phyloP scores from a whole-genome alignment of 1,140 invertebrate species.

The Dendrolimus punctatus region DNA sequence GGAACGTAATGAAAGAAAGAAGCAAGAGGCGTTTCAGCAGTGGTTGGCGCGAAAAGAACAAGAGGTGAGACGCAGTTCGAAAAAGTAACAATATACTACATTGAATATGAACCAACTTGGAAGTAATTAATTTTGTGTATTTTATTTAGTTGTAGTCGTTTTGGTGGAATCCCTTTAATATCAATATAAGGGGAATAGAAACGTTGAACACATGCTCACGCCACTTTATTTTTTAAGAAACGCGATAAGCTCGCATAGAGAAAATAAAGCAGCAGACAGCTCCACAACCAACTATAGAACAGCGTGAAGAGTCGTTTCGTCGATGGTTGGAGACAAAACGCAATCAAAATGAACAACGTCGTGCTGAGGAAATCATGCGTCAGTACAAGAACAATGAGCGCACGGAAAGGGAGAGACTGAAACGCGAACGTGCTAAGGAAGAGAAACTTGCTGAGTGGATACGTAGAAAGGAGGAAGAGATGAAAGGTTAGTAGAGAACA shows the following conservation, averaged over 20 bases:
- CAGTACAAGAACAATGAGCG: slow-evolving; percentile 42
- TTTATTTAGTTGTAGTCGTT: neutral
- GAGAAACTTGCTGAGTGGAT: slow-evolving; percentile 69
- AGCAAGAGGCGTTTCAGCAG: slow-evolving; percentile 53
- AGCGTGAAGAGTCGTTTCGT: slow-evolving; percentile 53
- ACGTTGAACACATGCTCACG: too few relatives aligned
- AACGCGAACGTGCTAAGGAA: slow-evolving; percentile 57
- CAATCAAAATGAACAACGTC: slow-evolving; percentile 33
- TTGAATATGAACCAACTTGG: too few relatives aligned
- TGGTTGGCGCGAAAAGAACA: slow-evolving; percentile 60
- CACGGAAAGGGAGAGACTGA: slow-evolving; percentile 39
- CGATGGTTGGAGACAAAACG: slow-evolving; percentile 55
- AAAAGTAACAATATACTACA: too few relatives aligned
- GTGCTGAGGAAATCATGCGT: slow-evolving; percentile 52
- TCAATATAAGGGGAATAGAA: too few relatives aligned
- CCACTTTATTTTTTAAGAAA: slow-evolving; percentile 23
- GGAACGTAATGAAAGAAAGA: slow-evolving; percentile 53
- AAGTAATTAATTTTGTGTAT: neutral
- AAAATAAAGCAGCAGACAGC: slow-evolving; percentile 32
- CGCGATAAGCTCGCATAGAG: slow-evolving; percentile 37
- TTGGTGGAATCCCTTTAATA: too few relatives aligned
- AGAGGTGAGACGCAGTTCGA: slow-evolving; percentile 29
- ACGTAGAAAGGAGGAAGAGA: slow-evolving; percentile 66
- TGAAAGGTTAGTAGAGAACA: slow-evolving; percentile 39
- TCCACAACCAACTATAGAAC: slow-evolving; percentile 28